Conservation (phyloP, 2,113 vertebrate species). For the Notothenia coriiceps region DNA sequence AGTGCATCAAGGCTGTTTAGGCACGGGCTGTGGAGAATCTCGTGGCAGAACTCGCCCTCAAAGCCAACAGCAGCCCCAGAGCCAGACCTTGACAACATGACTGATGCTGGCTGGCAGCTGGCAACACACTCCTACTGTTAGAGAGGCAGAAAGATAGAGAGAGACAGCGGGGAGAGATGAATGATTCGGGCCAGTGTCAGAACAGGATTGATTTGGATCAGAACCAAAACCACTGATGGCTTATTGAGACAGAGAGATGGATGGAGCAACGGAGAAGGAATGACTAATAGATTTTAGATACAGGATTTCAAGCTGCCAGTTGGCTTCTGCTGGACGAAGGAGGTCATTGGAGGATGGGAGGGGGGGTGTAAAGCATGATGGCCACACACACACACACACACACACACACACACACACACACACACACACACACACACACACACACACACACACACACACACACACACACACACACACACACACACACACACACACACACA, state of each 20-base stretch:
- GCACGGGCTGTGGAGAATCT: conserved; percentile 60
- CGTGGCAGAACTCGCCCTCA: conserved; percentile 58
- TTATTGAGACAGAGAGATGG: conserved; percentile 78
- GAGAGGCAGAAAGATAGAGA: conserved; percentile 73
- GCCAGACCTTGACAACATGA: conserved; percentile 79
- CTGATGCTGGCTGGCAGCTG: conserved; percentile 81
- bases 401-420: conserved; percentile 27
- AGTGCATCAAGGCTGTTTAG: conserved; percentile 59
- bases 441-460: conserved; percentile 10
- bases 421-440: conserved; percentile 9
- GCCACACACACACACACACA: conserved; percentile 15
- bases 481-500: conserved; percentile 27
- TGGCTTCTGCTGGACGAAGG: conserved; percentile 64
- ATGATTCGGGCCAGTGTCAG: conserved; percentile 79
- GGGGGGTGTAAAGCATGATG: conserved; percentile 4
- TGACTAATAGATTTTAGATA: conserved; percentile 80
- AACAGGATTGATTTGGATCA: conserved; percentile 82
- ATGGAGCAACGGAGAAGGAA: conserved; percentile 70
- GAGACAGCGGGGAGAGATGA: conserved; percentile 76
- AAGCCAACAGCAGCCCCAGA: conserved; percentile 67
- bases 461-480: conserved; percentile 18
- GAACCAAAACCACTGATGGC: conserved; percentile 83
- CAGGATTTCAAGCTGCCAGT: conserved; percentile 71
- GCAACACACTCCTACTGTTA: conserved; percentile 79
- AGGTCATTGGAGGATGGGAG: conserved; percentile 48